These are phyloP conservation scores for Salticus scenicus DNA, from an alignment of 2,888 invertebrate genomes.

Conservation along the genomic window DNA sequence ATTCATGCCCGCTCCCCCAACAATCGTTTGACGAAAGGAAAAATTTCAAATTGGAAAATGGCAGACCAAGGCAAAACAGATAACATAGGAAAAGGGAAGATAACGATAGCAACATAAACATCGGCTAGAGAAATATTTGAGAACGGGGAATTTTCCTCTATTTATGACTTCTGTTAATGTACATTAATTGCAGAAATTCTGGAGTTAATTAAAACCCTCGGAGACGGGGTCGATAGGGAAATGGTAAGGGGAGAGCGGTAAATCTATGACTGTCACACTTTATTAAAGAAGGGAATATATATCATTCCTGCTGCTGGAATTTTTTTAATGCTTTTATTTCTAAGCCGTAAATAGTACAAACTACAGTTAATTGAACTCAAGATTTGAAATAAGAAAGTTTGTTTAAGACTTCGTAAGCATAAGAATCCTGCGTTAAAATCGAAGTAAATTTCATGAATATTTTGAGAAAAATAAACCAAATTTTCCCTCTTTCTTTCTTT, in stretches of 20 bases:
- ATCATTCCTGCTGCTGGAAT: no score
- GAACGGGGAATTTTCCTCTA: constrained; percentile 8
- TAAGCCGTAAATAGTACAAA: background rate
- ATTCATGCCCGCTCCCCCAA: background rate
- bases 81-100: background rate
- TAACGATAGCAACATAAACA: constrained; percentile 31
- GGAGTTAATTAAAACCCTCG: constrained; percentile 48
- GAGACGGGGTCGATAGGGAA: background rate
- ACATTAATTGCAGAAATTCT: constrained; percentile 61
- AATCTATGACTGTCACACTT: constrained; percentile 30
- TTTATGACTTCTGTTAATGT: constrained; percentile 57
- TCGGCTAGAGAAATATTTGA: constrained; percentile 48
- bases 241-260: background rate
- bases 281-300: background rate
- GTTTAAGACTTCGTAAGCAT: no score
- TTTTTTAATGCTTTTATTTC: no score
- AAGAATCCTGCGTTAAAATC: no score
- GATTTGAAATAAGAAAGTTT: background rate
- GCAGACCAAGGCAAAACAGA: constrained; percentile 20
- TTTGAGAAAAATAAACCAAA: no score
- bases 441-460: no score
- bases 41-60: constrained; percentile 27
- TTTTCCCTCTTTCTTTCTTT: no score
- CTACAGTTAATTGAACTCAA: constrained; percentile 1
- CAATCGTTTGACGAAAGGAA: background rate